phyloP scores from a whole-genome alignment of 2,888 invertebrate species.

The Hoplodrina ambigua region DNA sequence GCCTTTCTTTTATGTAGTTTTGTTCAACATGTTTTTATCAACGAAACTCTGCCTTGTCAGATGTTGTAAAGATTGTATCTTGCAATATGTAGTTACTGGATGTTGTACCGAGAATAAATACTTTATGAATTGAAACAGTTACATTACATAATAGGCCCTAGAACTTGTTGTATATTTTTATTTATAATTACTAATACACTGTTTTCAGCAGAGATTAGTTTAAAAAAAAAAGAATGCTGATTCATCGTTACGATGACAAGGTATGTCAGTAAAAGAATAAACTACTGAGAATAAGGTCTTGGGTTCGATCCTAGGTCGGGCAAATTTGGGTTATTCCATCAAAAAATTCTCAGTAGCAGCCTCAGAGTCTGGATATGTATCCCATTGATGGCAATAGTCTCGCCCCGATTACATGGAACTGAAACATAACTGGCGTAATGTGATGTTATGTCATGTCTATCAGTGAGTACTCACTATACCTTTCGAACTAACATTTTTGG shows the following conservation, averaged over 20 bases:
- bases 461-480: background rate
- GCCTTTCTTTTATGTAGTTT: background rate
- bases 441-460: too few species aligned
- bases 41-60: slow-evolving; percentile 20
- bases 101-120: slow-evolving; percentile 12
- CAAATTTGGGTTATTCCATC: too few species aligned
- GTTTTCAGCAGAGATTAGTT: background rate
- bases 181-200: background rate
- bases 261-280: too few species aligned
- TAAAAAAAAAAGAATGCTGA: too few species aligned
- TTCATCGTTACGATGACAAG: too few species aligned
- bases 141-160: background rate
- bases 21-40: slow-evolving; percentile 14
- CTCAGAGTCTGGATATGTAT: too few species aligned
- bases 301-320: too few species aligned
- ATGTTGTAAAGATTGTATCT: slow-evolving; percentile 35
- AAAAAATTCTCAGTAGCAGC: too few species aligned
- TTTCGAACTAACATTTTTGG: background rate
- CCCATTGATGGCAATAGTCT: too few species aligned
- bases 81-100: background rate
- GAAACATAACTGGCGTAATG: too few species aligned
- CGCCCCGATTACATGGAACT: too few species aligned
- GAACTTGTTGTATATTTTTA: background rate
- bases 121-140: slow-evolving; percentile 14
- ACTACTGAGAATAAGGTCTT: too few species aligned